These are phyloP conservation scores for Leptopterna dolabrata DNA, from an alignment of 2,888 invertebrate species.

Conservation along the genomic window DNA sequence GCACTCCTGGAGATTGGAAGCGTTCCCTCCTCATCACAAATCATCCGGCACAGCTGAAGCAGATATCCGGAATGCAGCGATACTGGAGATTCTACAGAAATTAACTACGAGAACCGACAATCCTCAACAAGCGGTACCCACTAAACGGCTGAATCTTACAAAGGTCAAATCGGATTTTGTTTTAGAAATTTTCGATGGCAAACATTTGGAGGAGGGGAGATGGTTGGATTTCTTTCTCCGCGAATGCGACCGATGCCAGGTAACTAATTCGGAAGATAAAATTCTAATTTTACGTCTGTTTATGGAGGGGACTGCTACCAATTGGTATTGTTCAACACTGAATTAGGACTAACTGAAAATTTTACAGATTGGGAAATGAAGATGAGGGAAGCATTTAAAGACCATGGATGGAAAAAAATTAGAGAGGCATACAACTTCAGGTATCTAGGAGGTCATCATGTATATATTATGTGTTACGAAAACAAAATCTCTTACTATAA, in stretches of 20 bases:
- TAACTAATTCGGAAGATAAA: neutral
- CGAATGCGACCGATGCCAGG: neutral
- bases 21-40: neutral
- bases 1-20: neutral
- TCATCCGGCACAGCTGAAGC: neutral
- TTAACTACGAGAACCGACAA: neutral
- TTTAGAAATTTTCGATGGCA: conserved; percentile 41
- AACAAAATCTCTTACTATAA: neutral
- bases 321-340: conserved; percentile 22
- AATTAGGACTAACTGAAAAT: conserved; percentile 8
- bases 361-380: no score
- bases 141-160: conserved; percentile 14
- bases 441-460: no score
- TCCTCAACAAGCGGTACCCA: neutral
- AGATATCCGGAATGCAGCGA: neutral
- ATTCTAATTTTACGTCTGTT: conserved; percentile 10
- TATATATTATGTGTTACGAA: neutral
- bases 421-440: neutral
- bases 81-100: conserved; percentile 10
- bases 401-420: neutral
- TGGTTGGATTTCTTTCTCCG: no score
- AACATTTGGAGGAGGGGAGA: neutral
- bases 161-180: conserved; percentile 38
- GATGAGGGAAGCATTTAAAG: no score
- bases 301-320: neutral